These are phyloP conservation scores for Melanotaenia duboulayi DNA, from an alignment of 2,113 vertebrate genomes.

Conservation along the genomic window DNA sequence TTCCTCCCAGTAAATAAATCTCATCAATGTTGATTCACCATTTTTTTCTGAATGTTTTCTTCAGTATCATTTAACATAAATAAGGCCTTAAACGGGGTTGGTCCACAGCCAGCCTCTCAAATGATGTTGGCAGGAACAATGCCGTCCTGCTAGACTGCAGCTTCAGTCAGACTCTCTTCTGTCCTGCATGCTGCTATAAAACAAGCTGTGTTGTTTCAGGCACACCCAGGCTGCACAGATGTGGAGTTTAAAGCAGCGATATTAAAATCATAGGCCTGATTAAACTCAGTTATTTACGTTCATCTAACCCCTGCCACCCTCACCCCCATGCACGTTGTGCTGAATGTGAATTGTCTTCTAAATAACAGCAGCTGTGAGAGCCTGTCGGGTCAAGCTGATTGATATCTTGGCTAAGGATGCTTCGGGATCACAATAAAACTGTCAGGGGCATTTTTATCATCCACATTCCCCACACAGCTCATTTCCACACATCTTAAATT, in stretches of 20 bases:
- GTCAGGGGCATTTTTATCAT: slow-evolving; percentile 76
- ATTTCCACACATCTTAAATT: slow-evolving; percentile 74
- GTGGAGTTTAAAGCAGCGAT: slow-evolving; percentile 56
- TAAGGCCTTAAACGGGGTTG: not conserved
- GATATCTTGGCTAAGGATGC: slow-evolving; percentile 65
- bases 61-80: not conserved
- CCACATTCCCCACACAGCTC: slow-evolving; percentile 43
- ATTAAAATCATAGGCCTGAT: slow-evolving; percentile 72
- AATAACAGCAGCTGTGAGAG: slow-evolving; percentile 77
- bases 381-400: slow-evolving; percentile 44
- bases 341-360: slow-evolving; percentile 69
- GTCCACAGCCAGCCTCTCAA: no score
- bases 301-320: slow-evolving; percentile 48
- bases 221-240: slow-evolving; percentile 52
- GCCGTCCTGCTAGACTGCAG: not conserved
- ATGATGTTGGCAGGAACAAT: not conserved
- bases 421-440: slow-evolving; percentile 74
- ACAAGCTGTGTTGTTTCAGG: slow-evolving; percentile 53
- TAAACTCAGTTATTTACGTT: slow-evolving; percentile 79
- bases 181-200: slow-evolving; percentile 36
- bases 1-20: no score
- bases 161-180: not conserved
- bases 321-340: no score
- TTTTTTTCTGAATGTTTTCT: no score
- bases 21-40: no score